Evolutionary conservation across 2,797 vertebrate genomes (phyloP), one percentile per base, ranked within the genome.

Genomic region (Phylloscopus collybita): DNA sequence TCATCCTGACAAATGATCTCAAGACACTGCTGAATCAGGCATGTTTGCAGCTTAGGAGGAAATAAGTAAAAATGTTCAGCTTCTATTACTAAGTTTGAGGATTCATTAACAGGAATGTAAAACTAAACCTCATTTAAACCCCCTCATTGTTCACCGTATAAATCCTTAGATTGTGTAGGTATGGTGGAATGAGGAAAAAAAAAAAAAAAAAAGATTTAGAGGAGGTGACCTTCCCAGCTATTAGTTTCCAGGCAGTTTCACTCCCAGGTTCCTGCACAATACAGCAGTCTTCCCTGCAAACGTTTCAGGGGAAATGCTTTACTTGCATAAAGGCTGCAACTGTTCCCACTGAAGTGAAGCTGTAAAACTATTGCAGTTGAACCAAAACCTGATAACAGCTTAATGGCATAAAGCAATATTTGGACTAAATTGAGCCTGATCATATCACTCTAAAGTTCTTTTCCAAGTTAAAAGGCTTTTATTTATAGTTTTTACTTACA

Each of bases 371-470:
- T n/a, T 82, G 71, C 93, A 95, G 45, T 36, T 92, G 80, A 95
- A 96, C 88, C 86, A 90, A 94, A 94, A 94, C 92, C 53, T 91
- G 95, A 86, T 96, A 97, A 96, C 93, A 96, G 92, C 61, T 95
- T 96, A 95, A 96, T 91, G 90, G 88, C 88, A 94, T 82, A 96
- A 93, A 95, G 92, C 88, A 93, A 92, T 93, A 95, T 96, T 96
- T 95, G 78, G 88, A 94, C 65, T 95, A 93, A 95, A 93, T 20
- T 79, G 83, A 95, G 94, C 64, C 90, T 66, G 91, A 96, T 81
- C 90, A 70, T 92, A 96, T 93, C 94, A 81, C 53, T 84, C 88
- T 73, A 40, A 94, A 90, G 88, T 94, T 94, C 86, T 96, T 87
- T 94, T 93, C 90, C 69, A 95, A 82, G 81, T 89, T 94, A 93